Base-by-base conservation (phyloP, 2,888 invertebrate species). In the Seladonia tumulorum region DNA sequence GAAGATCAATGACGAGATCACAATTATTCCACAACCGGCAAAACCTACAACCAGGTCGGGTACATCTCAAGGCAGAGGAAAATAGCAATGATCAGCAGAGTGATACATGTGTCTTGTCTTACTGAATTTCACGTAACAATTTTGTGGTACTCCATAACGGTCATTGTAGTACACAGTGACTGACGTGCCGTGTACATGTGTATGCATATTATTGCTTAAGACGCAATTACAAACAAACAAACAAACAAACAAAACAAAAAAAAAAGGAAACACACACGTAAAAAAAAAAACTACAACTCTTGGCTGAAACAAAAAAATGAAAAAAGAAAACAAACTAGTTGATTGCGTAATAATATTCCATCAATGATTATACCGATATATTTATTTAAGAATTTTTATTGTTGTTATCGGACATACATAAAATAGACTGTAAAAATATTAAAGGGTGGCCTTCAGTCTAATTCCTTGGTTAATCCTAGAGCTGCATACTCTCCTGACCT, bases 1-100 rank as follows among this genome's bases (percentile, higher is more conserved):
- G 88, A 98, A 98, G 95, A 98, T 98, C 92, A 98, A 98, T 94
- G 98, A 98, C 94, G 98, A 98, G 95, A 98, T 98, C 92, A 98
- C 98, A 85, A 98, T 98, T 92, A 98, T 98, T 95, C 98, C 98
- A 90, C 98, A 98, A 94, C 97, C 98, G 88, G 96, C 97, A 86
- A 96, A 96, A 92, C 93, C 94, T 78, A 93, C 94, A 84, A 93
- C 92, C 82, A 94, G 95, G 92, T 94, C 94, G 79, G 91, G 90
- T 76, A 88, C 90, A 79, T 92, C 93, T 78, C 93, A 94, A 90
- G 92, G 93, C 88, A 94, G 95, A 91, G 91, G 92, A 87, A 95
- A 95, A 95, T 95, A 95, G 94, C 95, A 95, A 94, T 93, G 92
- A 92, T 94, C 93, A 89, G 90, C 91, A 82, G 93, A 94, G 93